phyloP scores from a whole-genome alignment of 2,888 invertebrate species.

The Beris chalybata region DNA sequence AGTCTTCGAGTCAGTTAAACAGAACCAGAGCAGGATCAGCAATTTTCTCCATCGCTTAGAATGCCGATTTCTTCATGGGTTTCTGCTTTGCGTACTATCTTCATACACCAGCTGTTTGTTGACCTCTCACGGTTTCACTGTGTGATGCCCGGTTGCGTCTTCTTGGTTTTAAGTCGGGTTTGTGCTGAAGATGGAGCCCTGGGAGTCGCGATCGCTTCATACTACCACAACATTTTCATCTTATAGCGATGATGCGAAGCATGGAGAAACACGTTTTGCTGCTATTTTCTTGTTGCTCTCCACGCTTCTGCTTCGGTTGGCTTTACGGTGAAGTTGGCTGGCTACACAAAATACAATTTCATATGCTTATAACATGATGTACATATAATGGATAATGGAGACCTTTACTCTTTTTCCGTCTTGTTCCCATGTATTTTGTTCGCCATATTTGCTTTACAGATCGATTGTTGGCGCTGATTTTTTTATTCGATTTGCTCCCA shows the following conservation, averaged over 20 bases:
- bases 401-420: constrained; percentile 6
- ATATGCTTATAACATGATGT: not conserved
- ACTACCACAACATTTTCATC: constrained; percentile 15
- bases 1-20: constrained; percentile 8
- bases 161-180: constrained; percentile 18
- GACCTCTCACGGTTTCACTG: constrained; percentile 21
- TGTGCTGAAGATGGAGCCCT: constrained; percentile 3
- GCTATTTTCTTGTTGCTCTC: constrained; percentile 3
- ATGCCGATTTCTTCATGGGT: constrained; percentile 1
- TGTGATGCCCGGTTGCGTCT: not conserved
- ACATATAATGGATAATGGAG: not conserved
- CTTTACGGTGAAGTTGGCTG: not conserved
- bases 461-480: not conserved
- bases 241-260: constrained; percentile 13
- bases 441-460: no score
- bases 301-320: not conserved
- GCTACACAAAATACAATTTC: not conserved
- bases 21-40: constrained; percentile 19
- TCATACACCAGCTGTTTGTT: constrained; percentile 19
- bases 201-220: constrained; percentile 15
- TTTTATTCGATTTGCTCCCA: not conserved
- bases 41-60: constrained; percentile 15
- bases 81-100: not conserved
- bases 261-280: constrained; percentile 16
- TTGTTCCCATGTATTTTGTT: no score